phyloP scores from a whole-genome alignment of 2,888 invertebrate genomes.

The Ametastegia equiseti region DNA sequence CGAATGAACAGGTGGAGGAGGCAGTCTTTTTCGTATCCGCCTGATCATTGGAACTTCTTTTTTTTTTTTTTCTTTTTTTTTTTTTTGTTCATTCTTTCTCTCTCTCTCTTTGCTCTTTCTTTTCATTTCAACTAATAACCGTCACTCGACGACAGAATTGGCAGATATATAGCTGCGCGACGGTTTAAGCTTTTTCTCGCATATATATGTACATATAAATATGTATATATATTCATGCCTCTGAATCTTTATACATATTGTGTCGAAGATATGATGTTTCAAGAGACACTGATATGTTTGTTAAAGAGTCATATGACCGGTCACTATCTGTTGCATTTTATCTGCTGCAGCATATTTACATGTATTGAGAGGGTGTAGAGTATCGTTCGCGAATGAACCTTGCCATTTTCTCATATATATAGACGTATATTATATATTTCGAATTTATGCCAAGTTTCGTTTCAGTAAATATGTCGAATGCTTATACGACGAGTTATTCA shows the following conservation, averaged over 20 bases:
- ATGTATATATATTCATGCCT: neutral
- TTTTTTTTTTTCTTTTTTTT: neutral
- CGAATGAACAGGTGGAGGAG: constrained; percentile 31
- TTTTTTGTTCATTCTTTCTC: too few species aligned
- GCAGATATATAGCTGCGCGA: neutral
- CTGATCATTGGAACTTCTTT: neutral
- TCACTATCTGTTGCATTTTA: constrained; percentile 31
- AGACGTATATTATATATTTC: neutral
- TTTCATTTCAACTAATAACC: neutral
- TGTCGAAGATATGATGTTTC: constrained; percentile 28
- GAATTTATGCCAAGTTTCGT: too few species aligned
- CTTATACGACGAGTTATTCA: too few species aligned
- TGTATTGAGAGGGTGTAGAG: neutral
- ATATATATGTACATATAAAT: neutral
- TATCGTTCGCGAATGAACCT: constrained; percentile 17
- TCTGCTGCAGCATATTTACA: neutral
- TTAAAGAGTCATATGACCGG: constrained; percentile 17
- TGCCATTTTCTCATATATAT: neutral
- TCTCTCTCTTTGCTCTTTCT: too few species aligned
- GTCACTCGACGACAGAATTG: neutral
- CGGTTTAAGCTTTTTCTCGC: neutral
- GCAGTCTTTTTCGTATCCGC: neutral
- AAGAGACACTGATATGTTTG: constrained; percentile 35
- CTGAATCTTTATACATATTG: neutral
- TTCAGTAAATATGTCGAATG: too few species aligned